A percentile compares a stretch with the other conserved stretches of the same genome.
Conservation (phyloP, 1,140 invertebrate genomes). For the Steinernema feltiae region DNA sequence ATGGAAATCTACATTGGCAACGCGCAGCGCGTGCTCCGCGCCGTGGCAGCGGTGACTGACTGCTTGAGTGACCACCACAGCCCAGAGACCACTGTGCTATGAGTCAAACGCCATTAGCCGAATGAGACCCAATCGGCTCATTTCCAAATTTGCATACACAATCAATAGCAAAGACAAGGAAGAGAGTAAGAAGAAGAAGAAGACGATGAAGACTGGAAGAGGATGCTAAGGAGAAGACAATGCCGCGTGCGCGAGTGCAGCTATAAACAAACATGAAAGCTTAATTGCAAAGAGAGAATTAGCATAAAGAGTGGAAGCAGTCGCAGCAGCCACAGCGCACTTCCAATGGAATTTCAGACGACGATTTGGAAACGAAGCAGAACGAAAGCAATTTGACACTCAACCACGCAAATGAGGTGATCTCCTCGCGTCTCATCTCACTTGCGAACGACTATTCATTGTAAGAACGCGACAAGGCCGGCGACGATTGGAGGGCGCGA, state of each 20-base stretch:
- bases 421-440: neutral
- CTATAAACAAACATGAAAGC: slow-evolving; percentile 11
- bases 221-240: too few relatives aligned
- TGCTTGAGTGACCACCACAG: neutral
- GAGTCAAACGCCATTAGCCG: slow-evolving; percentile 7
- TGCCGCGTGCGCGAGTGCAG: too few relatives aligned
- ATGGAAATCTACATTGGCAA: neutral
- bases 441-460: slow-evolving; percentile 1
- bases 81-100: slow-evolving; percentile 1
- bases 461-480: neutral
- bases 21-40: neutral
- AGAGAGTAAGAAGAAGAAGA: neutral
- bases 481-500: neutral
- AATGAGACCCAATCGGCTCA: slow-evolving; percentile 8
- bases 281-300: neutral
- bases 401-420: neutral
- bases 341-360: neutral
- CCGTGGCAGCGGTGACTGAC: neutral
- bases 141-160: slow-evolving; percentile 14
- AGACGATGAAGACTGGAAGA: neutral
- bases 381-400: neutral
- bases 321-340: neutral
- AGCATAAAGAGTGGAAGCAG: neutral
- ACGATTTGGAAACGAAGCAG: neutral
- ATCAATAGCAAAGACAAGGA: neutral